Conservation (phyloP, 2,797 vertebrate species). For the Echiichthys vipera region DNA sequence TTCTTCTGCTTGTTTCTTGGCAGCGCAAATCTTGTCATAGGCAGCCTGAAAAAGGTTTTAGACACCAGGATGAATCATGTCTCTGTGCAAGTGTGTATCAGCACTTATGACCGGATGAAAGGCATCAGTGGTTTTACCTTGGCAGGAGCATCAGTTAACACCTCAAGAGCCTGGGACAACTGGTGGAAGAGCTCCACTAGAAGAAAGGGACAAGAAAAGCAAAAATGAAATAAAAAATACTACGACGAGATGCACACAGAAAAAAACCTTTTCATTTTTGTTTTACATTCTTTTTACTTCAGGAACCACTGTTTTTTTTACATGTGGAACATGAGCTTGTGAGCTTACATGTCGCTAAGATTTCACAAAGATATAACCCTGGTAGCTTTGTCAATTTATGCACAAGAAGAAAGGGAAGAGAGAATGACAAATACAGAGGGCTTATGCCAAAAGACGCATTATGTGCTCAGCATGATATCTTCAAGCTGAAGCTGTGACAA, state of each 20-base stretch:
- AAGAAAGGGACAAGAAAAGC: slow-evolving; percentile 31
- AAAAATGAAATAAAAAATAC: not conserved
- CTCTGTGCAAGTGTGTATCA: not conserved
- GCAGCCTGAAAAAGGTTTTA: slow-evolving; percentile 87
- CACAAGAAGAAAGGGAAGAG: not conserved
- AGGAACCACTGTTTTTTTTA: not conserved
- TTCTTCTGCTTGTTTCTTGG: slow-evolving; percentile 93
- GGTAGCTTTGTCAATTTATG: not conserved
- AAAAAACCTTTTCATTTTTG: not conserved
- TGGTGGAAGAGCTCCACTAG: slow-evolving; percentile 95
- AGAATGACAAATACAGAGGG: not conserved
- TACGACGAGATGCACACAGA: not conserved
- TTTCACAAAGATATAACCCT: not conserved
- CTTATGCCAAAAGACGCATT: slow-evolving; percentile 5
- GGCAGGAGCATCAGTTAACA: slow-evolving; percentile 93
- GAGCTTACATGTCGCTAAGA: not conserved
- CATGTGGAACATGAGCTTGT: not conserved
- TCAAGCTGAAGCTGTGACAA: not conserved
- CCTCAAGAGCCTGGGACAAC: slow-evolving; percentile 96
- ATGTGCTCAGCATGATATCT: slow-evolving; percentile 9
- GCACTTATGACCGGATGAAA: not conserved
- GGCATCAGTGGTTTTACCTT: slow-evolving; percentile 83
- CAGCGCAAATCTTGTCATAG: slow-evolving; percentile 92
- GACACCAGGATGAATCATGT: slow-evolving; percentile 20
- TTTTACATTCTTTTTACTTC: not conserved